phyloP scores from a whole-genome alignment of 2,113 vertebrate genomes.

The Xiphophorus hellerii region DNA sequence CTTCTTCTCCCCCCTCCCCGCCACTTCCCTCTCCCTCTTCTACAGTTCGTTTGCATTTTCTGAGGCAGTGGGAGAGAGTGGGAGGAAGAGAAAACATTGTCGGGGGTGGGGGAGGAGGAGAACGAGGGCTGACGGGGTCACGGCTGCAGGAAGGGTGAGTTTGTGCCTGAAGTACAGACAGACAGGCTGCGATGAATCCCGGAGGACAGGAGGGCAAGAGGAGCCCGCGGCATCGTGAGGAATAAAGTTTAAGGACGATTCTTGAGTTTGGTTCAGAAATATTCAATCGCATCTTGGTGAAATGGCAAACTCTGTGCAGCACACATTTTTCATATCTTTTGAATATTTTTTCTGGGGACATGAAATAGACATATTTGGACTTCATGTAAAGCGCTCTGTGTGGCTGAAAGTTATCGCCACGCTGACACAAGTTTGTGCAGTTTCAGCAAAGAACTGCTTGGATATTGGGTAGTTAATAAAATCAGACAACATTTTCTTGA shows the following conservation, averaged over 20 bases:
- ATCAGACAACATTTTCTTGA: not conserved
- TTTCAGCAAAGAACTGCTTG: no score
- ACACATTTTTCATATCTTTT: not conserved
- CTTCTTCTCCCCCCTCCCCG: conserved; percentile 5
- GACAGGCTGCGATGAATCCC: not conserved
- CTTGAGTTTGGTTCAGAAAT: not conserved
- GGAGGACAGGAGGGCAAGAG: not conserved
- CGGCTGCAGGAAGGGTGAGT: conserved; percentile 1
- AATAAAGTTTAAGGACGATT: not conserved
- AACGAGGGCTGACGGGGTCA: conserved; percentile 43
- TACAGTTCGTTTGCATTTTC: conserved; percentile 64
- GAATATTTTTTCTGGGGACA: not conserved
- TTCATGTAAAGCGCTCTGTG: no score
- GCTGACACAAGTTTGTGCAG: no score
- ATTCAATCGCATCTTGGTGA: not conserved
- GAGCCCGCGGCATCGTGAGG: not conserved
- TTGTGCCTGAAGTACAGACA: conserved; percentile 1
- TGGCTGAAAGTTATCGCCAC: no score
- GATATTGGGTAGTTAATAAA: not conserved
- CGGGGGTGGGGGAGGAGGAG: not conserved
- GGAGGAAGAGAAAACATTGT: conserved; percentile 21
- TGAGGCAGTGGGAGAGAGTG: conserved; percentile 38
- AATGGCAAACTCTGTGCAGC: not conserved
- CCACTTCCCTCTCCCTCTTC: conserved; percentile 6
- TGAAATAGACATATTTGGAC: no score